phyloP scores from a whole-genome alignment of 1,140 invertebrate genomes.

The Popillia japonica region DNA sequence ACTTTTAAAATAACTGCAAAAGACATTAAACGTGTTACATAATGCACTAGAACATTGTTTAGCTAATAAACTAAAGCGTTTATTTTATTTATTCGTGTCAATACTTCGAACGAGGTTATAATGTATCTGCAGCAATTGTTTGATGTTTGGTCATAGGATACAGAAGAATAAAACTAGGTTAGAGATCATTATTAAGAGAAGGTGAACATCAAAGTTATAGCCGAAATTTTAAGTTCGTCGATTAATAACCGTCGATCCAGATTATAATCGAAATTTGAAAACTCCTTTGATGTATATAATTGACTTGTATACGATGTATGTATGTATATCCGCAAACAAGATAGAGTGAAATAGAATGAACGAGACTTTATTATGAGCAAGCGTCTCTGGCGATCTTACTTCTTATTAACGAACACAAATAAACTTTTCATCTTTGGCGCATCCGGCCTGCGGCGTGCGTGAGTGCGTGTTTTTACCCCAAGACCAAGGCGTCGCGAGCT shows the following conservation, averaged over 20 bases:
- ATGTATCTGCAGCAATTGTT: not conserved
- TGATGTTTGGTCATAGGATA: not conserved
- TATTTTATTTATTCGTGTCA: not conserved
- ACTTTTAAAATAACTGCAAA: not conserved
- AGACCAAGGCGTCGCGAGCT: conserved; percentile 37
- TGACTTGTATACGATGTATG: not conserved
- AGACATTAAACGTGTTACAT: not conserved
- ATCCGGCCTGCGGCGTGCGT: conserved; percentile 41
- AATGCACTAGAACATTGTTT: not conserved
- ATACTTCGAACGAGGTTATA: conserved; percentile 1
- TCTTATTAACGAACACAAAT: conserved; percentile 50
- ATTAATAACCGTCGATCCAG: conserved; percentile 1
- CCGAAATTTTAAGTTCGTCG: not conserved
- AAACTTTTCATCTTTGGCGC: conserved; percentile 47
- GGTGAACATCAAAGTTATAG: not conserved
- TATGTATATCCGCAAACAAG: not conserved
- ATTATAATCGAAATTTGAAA: not conserved
- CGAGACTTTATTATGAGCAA: conserved; percentile 45
- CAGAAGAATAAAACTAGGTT: not conserved
- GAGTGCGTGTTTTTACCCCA: conserved; percentile 21
- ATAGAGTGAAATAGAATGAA: conserved; percentile 8
- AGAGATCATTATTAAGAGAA: not conserved
- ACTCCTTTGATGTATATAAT: not conserved
- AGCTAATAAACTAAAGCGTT: not conserved
- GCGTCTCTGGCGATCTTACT: conserved; percentile 45